Conservation (phyloP, 2,797 vertebrate genomes). For the Trematocara caparti region DNA sequence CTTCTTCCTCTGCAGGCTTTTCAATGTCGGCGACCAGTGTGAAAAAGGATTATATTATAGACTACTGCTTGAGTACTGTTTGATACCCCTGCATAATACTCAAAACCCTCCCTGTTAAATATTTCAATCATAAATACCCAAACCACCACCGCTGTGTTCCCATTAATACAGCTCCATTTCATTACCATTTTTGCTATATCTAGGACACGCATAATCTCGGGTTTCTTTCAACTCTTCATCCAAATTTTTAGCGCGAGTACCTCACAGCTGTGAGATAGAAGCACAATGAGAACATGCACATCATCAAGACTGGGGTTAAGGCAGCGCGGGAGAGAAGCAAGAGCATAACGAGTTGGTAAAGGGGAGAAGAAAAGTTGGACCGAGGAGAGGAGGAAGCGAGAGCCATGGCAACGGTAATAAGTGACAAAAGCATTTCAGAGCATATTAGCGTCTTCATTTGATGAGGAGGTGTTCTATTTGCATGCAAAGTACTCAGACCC, state of each 20-base stretch:
- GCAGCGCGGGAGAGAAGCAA: not conserved
- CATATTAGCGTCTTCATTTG: slow-evolving; percentile 39
- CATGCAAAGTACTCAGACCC: slow-evolving; percentile 32
- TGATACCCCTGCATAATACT: slow-evolving; percentile 42
- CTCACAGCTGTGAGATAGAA: slow-evolving; percentile 47
- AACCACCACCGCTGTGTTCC: slow-evolving; percentile 22
- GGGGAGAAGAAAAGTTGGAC: not conserved
- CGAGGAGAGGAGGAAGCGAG: not conserved
- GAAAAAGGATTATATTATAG: slow-evolving; percentile 48
- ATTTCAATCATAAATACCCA: slow-evolving; percentile 58
- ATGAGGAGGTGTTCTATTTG: slow-evolving; percentile 43
- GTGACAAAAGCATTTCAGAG: slow-evolving; percentile 45
- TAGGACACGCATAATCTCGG: slow-evolving; percentile 64
- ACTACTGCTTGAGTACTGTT: slow-evolving; percentile 32
- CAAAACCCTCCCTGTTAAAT: slow-evolving; percentile 43
- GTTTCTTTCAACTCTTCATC: slow-evolving; percentile 46
- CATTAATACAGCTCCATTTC: slow-evolving; percentile 55
- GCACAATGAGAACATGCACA: slow-evolving; percentile 4
- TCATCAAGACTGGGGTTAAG: not conserved
- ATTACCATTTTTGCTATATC: slow-evolving; percentile 64
- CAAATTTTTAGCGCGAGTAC: slow-evolving; percentile 47
- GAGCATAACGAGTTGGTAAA: slow-evolving; percentile 2
- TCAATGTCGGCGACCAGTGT: slow-evolving; percentile 27
- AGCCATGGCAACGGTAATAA: slow-evolving; percentile 48
- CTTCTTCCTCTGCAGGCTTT: slow-evolving; percentile 9